phyloP scores from a whole-genome alignment of 2,888 invertebrate genomes.

The Watsonalla cultraria region DNA sequence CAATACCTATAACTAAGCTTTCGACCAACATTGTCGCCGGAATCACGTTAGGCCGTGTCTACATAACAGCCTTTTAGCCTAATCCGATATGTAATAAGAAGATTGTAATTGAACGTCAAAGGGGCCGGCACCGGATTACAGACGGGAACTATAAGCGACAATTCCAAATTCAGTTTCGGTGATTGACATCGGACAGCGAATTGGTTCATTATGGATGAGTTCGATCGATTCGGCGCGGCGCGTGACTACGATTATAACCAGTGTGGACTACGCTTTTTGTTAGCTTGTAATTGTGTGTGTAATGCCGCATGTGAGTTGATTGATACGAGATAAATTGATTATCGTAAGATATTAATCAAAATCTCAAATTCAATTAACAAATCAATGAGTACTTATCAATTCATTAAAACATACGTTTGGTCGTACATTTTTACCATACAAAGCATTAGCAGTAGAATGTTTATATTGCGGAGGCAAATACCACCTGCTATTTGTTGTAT shows the following conservation, averaged over 20 bases:
- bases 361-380: no score
- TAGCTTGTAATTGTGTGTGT: neutral
- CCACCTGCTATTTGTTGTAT: neutral
- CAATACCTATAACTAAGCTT: slow-evolving; percentile 14
- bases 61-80: slow-evolving; percentile 67
- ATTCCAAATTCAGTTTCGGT: slow-evolving; percentile 42
- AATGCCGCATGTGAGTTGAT: neutral
- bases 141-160: slow-evolving; percentile 47
- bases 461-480: no score
- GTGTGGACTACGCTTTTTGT: neutral
- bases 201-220: slow-evolving; percentile 29
- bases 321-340: neutral
- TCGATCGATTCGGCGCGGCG: slow-evolving; percentile 33
- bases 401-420: no score
- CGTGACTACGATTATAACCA: slow-evolving; percentile 46
- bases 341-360: no score
- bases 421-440: no score
- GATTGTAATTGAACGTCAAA: slow-evolving; percentile 68
- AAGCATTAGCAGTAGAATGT: no score
- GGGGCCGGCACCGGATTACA: slow-evolving; percentile 46
- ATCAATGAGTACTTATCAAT: no score
- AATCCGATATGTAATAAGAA: slow-evolving; percentile 66
- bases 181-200: slow-evolving; percentile 42
- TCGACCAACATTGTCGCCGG: slow-evolving; percentile 34
- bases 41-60: slow-evolving; percentile 52